Conservation (phyloP, 1,140 invertebrate genomes). For the Lepeophtheirus salmonis region DNA sequence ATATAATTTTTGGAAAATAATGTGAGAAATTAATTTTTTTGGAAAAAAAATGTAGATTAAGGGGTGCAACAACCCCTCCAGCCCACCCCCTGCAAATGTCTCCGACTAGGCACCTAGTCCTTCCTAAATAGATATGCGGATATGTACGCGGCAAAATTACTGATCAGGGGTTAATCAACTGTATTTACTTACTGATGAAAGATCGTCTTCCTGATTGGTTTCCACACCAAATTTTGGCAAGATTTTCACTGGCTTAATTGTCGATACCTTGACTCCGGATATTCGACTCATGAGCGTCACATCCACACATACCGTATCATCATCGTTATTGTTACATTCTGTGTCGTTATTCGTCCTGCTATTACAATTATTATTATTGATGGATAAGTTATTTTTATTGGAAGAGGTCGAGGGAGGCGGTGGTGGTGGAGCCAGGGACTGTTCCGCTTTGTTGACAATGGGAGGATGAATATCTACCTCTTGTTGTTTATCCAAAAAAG, state of each 20-base stretch:
- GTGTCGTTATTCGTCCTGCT: too few species aligned
- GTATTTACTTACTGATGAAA: conserved; percentile 44
- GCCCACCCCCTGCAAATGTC: too few species aligned
- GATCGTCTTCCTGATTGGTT: conserved; percentile 64
- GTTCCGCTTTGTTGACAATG: not conserved
- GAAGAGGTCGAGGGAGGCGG: not conserved
- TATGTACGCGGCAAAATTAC: too few species aligned
- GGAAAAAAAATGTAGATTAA: too few species aligned
- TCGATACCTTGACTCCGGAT: conserved; percentile 66
- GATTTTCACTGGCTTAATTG: conserved; percentile 70
- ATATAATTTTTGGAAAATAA: too few species aligned
- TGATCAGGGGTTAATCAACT: too few species aligned
- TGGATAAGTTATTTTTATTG: not conserved
- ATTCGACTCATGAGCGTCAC: conserved; percentile 55
- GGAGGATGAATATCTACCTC: not conserved
- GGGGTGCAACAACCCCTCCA: too few species aligned
- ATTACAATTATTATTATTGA: not conserved
- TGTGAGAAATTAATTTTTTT: too few species aligned
- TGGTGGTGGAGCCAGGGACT: not conserved
- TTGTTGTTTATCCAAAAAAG: conserved; percentile 78
- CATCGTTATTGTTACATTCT: not conserved
- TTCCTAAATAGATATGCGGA: too few species aligned
- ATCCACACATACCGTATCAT: not conserved
- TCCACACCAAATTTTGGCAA: conserved; percentile 80
- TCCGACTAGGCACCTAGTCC: too few species aligned